Percentiles rank a stretch among this genome's conserved stretches.
These are phyloP conservation scores for Petrocephalus microphthalmus DNA, from an alignment of 2,113 vertebrate genomes.

Conservation along the genomic window DNA sequence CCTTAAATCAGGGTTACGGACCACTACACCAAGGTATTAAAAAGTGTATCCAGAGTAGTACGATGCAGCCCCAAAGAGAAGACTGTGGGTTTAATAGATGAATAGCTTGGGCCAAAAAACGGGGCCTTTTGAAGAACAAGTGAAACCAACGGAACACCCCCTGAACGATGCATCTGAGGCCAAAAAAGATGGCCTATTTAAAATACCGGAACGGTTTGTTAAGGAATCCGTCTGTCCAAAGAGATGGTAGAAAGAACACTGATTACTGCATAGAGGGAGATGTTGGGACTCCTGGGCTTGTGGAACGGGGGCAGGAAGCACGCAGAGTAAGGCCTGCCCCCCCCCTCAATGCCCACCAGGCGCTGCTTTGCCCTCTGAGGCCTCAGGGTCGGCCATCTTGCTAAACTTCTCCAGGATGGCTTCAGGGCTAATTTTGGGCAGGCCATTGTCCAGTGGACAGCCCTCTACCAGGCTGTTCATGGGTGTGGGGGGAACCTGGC, in stretches of 20 bases:
- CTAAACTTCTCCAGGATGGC: constrained; percentile 74
- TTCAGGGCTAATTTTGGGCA: constrained; percentile 69
- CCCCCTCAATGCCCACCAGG: constrained; percentile 29
- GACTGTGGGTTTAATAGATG: not conserved
- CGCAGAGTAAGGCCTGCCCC: not conserved
- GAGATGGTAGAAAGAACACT: not conserved
- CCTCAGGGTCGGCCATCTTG: constrained; percentile 44
- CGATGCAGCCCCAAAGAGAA: not conserved
- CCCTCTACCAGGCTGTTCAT: constrained; percentile 96
- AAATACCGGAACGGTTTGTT: not conserved
- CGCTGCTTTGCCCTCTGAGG: not conserved
- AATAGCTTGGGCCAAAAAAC: not conserved
- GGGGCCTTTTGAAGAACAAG: not conserved
- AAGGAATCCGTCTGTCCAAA: not conserved
- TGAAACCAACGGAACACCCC: not conserved
- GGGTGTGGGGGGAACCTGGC: constrained; percentile 72
- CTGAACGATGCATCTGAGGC: not conserved
- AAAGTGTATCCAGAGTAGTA: not conserved
- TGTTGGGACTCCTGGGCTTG: not conserved
- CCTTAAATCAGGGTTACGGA: not conserved
- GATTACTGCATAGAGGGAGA: constrained; percentile 1
- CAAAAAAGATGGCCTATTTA: constrained; percentile 2
- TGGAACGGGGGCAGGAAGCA: not conserved
- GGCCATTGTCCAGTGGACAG: constrained; percentile 75
- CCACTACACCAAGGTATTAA: not conserved